These are phyloP conservation scores for Habropoda laboriosa DNA, from an alignment of 1,140 invertebrate species.

Conservation along the genomic window DNA sequence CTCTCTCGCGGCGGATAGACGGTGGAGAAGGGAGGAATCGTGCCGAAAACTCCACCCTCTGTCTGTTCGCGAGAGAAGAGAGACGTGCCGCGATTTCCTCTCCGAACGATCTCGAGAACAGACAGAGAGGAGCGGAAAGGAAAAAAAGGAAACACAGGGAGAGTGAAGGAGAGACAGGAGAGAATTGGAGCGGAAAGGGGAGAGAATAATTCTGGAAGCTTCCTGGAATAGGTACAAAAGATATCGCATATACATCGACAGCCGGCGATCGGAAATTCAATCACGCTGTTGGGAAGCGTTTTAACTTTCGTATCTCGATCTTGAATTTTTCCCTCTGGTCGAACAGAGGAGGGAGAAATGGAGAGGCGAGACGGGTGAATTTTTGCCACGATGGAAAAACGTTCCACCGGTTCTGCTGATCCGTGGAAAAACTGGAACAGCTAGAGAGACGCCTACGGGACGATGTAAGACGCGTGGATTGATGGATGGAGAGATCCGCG, in stretches of 20 bases:
- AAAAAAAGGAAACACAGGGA: constrained; percentile 17
- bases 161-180: background rate
- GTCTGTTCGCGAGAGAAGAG: constrained; percentile 29
- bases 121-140: background rate
- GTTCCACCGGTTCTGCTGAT: background rate
- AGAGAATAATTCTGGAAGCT: constrained; percentile 23
- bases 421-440: constrained; percentile 9
- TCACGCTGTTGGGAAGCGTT: constrained; percentile 65
- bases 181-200: background rate
- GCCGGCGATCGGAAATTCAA: constrained; percentile 69
- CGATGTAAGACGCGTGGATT: constrained; percentile 40
- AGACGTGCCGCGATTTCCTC: constrained; percentile 44
- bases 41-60: constrained; percentile 44
- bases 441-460: background rate
- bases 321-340: constrained; percentile 33
- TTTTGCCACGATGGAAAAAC: background rate
- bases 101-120: background rate
- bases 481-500: constrained; percentile 52
- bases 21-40: constrained; percentile 12
- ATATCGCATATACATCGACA: constrained; percentile 41
- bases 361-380: too few species aligned
- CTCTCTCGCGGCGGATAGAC: background rate
- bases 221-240: constrained; percentile 16
- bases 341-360: background rate
- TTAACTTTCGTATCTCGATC: constrained; percentile 59